phyloP scores from a whole-genome alignment of 30 jellyfish, hydroid and myxozoan species.

The Pelagia noctiluca region DNA sequence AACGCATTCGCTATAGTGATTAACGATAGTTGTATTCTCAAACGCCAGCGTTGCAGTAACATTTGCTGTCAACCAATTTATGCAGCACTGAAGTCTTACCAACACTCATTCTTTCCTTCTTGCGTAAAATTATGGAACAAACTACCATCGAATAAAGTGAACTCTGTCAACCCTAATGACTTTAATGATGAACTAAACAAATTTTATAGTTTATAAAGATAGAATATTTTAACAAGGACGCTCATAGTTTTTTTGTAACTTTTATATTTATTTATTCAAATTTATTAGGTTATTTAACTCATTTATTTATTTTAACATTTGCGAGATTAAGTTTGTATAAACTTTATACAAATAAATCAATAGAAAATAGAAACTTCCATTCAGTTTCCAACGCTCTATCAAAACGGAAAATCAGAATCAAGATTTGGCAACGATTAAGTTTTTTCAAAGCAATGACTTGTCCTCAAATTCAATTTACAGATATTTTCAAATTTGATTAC shows the following conservation, averaged over 20 bases:
- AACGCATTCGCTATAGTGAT: too few relatives aligned
- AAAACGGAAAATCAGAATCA: too few relatives aligned
- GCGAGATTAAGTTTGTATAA: slow-evolving; percentile 12
- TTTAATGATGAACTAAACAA: slow-evolving; percentile 15
- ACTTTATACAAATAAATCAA: slow-evolving; percentile 9
- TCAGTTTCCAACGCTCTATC: too few relatives aligned
- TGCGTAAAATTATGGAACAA: slow-evolving; percentile 22
- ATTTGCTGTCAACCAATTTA: slow-evolving; percentile 13
- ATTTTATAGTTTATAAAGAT: slow-evolving; percentile 10
- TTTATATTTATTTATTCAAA: slow-evolving; percentile 5
- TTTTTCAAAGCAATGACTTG: too few relatives aligned
- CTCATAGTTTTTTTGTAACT: slow-evolving; percentile 17
- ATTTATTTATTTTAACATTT: not conserved
- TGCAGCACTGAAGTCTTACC: slow-evolving; percentile 21
- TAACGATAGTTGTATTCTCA: slow-evolving; percentile 13
- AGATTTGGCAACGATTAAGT: too few relatives aligned
- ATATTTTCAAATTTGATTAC: too few relatives aligned
- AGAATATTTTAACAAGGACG: slow-evolving; percentile 14
- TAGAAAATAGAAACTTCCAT: slow-evolving; percentile 14
- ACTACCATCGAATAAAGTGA: slow-evolving; percentile 7
- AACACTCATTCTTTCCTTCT: slow-evolving; percentile 22
- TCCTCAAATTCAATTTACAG: too few relatives aligned
- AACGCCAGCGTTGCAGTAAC: slow-evolving; percentile 25
- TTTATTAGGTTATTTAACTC: slow-evolving; percentile 12
- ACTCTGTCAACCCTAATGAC: slow-evolving; percentile 16